Evolutionary conservation across 2,888 invertebrate genomes (phyloP).

Genomic region (Gymnosoma rotundatum): DNA sequence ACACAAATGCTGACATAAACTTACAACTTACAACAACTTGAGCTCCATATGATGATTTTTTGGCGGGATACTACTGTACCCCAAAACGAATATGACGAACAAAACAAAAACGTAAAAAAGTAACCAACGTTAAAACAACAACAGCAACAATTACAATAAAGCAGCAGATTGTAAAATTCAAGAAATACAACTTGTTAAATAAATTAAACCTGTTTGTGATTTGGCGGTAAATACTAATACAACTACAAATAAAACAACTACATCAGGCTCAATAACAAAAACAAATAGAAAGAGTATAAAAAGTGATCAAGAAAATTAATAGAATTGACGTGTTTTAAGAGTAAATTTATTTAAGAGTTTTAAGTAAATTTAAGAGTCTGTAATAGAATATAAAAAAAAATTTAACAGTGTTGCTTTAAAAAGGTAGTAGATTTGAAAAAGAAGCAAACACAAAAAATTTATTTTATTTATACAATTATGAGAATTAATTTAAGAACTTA

Average conservation of each 20-base stretch:
- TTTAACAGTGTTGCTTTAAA: constrained; percentile 16
- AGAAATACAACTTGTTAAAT: constrained; percentile 67
- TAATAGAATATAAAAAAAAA: constrained; percentile 18
- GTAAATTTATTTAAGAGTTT: neutral
- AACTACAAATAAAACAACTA: constrained; percentile 1
- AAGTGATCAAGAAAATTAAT: constrained; percentile 24
- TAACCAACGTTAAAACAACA: constrained; percentile 53
- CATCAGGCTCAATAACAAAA: neutral
- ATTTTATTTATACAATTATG: no score
- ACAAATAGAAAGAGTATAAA: constrained; percentile 32
- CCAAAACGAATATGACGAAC: constrained; percentile 65
- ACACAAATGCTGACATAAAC: neutral
- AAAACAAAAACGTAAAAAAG: constrained; percentile 70
- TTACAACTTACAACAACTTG: neutral
- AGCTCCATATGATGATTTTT: constrained; percentile 68
- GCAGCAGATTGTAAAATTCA: constrained; percentile 59
- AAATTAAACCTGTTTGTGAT: constrained; percentile 67
- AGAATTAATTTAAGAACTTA: no score
- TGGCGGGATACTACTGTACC: constrained; percentile 74
- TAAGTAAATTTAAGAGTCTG: neutral
- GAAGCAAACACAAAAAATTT: no score
- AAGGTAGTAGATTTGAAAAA: constrained; percentile 32
- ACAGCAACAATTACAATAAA: constrained; percentile 1
- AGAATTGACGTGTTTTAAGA: constrained; percentile 20
- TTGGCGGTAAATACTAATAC: constrained; percentile 65